Conservation (phyloP, 2,113 vertebrate genomes). For the Indri indri region DNA sequence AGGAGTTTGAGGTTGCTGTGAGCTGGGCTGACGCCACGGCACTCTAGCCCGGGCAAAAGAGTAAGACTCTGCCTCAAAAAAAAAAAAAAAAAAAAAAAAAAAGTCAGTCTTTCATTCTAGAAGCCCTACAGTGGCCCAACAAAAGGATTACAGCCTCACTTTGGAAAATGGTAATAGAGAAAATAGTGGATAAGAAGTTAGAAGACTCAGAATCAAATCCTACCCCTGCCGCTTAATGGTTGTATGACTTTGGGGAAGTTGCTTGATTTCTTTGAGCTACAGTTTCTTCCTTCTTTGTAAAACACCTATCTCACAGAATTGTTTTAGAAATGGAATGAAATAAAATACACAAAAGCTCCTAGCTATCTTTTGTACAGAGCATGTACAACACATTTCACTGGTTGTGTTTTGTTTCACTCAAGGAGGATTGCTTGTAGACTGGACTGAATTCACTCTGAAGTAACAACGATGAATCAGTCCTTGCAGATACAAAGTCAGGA, state of each 20-base stretch:
- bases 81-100: not conserved
- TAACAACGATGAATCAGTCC: not conserved
- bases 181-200: not conserved
- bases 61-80: too few species aligned
- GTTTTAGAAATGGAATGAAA: slow-evolving; percentile 31
- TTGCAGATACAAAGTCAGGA: not conserved
- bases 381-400: not conserved
- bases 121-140: not conserved
- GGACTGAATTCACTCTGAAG: not conserved
- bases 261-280: not conserved
- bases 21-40: too few species aligned
- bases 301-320: not conserved
- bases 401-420: not conserved
- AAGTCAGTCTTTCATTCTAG: not conserved
- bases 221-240: not conserved
- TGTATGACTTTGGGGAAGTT: not conserved
- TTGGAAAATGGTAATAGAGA: not conserved
- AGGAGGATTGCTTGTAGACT: not conserved
- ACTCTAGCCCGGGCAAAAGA: too few species aligned
- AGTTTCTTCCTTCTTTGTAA: not conserved
- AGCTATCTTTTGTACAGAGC: not conserved
- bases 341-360: not conserved
- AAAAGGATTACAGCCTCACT: not conserved
- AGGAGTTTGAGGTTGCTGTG: too few species aligned
- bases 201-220: not conserved